Evolutionary conservation across 1,140 invertebrate species (phyloP).

Genomic region (Maniola jurtina): DNA sequence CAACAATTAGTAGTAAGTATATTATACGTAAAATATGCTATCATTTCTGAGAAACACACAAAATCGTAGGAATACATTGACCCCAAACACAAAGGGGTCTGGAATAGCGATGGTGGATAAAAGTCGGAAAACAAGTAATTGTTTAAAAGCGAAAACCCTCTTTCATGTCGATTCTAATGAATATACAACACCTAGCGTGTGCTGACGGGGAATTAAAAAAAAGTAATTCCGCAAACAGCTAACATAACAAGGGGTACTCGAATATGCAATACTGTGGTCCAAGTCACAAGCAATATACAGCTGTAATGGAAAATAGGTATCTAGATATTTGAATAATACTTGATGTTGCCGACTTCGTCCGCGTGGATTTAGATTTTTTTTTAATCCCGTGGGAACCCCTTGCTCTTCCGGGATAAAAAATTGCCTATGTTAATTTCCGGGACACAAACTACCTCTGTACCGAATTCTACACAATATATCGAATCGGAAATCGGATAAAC

Average conservation of each 20-base stretch:
- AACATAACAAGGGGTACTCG: slow-evolving; percentile 46
- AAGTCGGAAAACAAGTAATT: slow-evolving; percentile 37
- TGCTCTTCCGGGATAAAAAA: too few relatives aligned
- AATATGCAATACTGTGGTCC: slow-evolving; percentile 30
- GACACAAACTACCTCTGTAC: too few relatives aligned
- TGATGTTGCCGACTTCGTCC: too few relatives aligned
- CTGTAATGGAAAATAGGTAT: not conserved
- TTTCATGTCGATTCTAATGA: slow-evolving; percentile 51
- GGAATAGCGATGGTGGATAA: slow-evolving; percentile 15
- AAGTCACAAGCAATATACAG: slow-evolving; percentile 23
- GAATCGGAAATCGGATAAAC: too few relatives aligned
- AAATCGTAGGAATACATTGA: slow-evolving; percentile 6
- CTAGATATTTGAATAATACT: too few relatives aligned
- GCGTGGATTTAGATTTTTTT: too few relatives aligned
- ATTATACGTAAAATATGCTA: not conserved
- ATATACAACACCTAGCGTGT: slow-evolving; percentile 51
- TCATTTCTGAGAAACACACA: not conserved
- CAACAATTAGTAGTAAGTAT: not conserved
- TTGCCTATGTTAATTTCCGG: too few relatives aligned
- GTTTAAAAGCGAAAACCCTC: slow-evolving; percentile 45
- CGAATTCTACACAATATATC: too few relatives aligned
- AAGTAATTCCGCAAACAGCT: slow-evolving; percentile 51
- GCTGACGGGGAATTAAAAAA: slow-evolving; percentile 46
- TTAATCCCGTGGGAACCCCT: too few relatives aligned
- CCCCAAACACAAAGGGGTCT: slow-evolving; percentile 16